Evolutionary conservation across 1,140 invertebrate species (phyloP), one percentile per base, ranked within the genome.

Genomic region (Anthonomus grandis): DNA sequence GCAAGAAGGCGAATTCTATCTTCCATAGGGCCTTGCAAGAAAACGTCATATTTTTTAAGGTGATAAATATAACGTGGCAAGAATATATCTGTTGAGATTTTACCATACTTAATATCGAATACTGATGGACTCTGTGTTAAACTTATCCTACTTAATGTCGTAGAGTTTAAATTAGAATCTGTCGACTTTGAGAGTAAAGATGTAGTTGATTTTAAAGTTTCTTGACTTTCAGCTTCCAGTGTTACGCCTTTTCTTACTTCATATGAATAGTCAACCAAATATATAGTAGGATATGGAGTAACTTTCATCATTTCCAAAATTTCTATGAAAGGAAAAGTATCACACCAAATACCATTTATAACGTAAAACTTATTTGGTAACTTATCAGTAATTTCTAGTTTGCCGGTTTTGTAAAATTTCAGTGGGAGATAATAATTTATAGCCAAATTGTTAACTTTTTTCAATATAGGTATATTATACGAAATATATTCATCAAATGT

Each of bases 341-440:
- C 47, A 17, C 47, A 50, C 64, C 65, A 67, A 37, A 25, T 42
- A 10, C 64, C 65, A 23, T 60, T 63, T 13, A 70, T 64, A 13
- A 71, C 34, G 49, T 71, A 70, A 51, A 71, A 71, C 38, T 63
- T 57, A 13, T 64, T 64, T 4, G 59, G 45, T 4, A 71, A 38
- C 36, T 58, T 62, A 50, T 70, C 66, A 1, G 48, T 64, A 4
- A 71, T 53, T 37, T 71, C 66, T 12, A 71, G 21, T 18, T 46
- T 23, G 5, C 58, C 52, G n/a, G 53, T 59, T 44, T 64, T 58
- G 18, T 60, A 60, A 42, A 71, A 70, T 51, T 71, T 71, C 15
- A 70, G 17, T 8, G 67, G 68, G 10, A 65, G 55, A 48, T 64
- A 66, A 24, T 64, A 46, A 42, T 62, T 56, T 15, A 62, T 62